Percentiles rank a stretch among this genome's conserved stretches.
Evolutionary conservation across 1,140 invertebrate genomes (phyloP).

Genomic region (Zophobas atratus): DNA sequence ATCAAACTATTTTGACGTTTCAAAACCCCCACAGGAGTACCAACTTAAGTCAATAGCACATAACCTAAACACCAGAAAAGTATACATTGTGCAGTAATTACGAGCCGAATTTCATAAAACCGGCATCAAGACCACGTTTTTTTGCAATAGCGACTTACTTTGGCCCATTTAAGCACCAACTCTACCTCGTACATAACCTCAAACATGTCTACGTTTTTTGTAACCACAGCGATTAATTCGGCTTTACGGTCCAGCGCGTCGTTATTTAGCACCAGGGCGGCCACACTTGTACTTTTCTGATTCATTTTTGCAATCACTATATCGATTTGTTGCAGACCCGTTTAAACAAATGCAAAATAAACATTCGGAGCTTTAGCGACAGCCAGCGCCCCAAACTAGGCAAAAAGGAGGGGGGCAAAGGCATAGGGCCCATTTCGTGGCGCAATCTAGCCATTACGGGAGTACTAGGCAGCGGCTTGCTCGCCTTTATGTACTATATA

Average conservation of each 20-base stretch:
- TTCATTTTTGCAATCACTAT: background rate
- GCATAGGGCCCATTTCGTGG: constrained; percentile 82
- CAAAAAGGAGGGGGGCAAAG: constrained; percentile 41
- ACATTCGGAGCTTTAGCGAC: background rate
- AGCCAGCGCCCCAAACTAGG: constrained; percentile 16
- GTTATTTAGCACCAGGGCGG: background rate
- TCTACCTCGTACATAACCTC: background rate
- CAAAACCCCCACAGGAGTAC: too few species aligned
- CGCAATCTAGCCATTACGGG: constrained; percentile 78
- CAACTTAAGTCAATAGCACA: too few species aligned
- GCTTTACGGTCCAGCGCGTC: background rate
- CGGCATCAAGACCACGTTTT: too few species aligned
- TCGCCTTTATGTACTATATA: constrained; percentile 84
- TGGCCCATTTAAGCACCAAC: too few species aligned
- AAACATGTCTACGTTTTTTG: constrained; percentile 20
- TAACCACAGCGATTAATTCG: constrained; percentile 19
- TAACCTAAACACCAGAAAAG: too few species aligned
- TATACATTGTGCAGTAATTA: too few species aligned
- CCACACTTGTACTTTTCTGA: background rate
- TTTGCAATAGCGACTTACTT: too few species aligned
- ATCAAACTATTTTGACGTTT: too few species aligned
- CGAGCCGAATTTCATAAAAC: too few species aligned
- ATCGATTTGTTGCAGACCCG: background rate
- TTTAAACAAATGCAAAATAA: background rate
- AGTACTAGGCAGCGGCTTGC: constrained; percentile 75